A percentile compares a stretch with the other conserved stretches of the same genome.
Evolutionary conservation across 2,797 vertebrate genomes (phyloP).

Genomic region (Caiman crocodilus): DNA sequence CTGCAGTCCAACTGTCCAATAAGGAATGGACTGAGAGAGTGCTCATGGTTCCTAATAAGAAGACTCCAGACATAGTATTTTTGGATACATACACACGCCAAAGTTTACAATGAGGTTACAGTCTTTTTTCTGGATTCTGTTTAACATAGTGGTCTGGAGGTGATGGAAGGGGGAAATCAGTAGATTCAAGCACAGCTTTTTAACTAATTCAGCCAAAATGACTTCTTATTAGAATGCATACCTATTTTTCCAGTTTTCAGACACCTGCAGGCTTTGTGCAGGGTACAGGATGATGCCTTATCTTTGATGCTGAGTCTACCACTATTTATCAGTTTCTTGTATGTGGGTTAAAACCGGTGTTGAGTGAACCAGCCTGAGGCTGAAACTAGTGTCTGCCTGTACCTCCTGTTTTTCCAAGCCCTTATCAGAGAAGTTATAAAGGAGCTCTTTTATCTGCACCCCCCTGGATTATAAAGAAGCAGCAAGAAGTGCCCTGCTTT

Average conservation of each 20-base stretch:
- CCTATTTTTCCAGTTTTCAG: constrained; percentile 17
- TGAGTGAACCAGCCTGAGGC: constrained; percentile 37
- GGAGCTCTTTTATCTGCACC: constrained; percentile 63
- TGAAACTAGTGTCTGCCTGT: constrained; percentile 57
- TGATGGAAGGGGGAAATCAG: background rate
- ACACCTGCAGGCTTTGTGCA: constrained; percentile 33
- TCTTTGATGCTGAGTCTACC: constrained; percentile 70
- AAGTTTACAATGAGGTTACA: background rate
- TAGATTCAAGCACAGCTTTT: background rate
- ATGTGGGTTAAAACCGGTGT: constrained; percentile 71
- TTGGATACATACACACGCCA: background rate
- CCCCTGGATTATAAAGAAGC: constrained; percentile 55
- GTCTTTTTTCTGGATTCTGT: background rate
- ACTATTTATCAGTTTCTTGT: constrained; percentile 71
- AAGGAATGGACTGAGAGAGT: background rate
- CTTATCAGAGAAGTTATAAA: constrained; percentile 81
- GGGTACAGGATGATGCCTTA: constrained; percentile 18
- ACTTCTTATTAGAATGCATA: background rate
- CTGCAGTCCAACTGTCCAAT: background rate
- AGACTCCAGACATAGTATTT: background rate
- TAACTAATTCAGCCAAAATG: background rate
- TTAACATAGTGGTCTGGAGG: background rate
- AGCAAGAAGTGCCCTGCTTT: constrained; percentile 62
- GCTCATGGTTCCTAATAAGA: background rate
- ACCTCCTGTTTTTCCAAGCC: constrained; percentile 71